These are phyloP conservation scores for Phrixothrix hirtus DNA, from an alignment of 2,888 invertebrate genomes.

Conservation along the genomic window DNA sequence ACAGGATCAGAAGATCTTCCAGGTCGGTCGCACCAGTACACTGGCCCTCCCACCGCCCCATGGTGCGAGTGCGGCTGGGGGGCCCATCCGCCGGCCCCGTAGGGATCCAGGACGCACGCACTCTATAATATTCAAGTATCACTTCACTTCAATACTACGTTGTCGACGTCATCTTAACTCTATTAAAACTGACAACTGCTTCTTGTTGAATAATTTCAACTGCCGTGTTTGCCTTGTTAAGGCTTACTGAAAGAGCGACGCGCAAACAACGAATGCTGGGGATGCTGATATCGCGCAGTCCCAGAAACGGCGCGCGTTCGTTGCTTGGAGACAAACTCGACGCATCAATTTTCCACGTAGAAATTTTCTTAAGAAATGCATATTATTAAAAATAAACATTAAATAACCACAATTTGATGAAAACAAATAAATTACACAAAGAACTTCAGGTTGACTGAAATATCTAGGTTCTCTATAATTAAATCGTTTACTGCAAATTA, in stretches of 20 bases:
- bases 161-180: not conserved
- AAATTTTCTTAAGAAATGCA: constrained; percentile 15
- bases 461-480: too few relatives aligned
- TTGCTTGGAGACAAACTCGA: constrained; percentile 41
- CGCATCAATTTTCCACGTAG: constrained; percentile 27
- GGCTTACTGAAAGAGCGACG: constrained; percentile 38
- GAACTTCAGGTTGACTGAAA: too few relatives aligned
- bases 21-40: constrained; percentile 51
- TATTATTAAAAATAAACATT: constrained; percentile 4
- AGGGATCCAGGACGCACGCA: constrained; percentile 56
- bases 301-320: constrained; percentile 39
- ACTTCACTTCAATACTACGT: constrained; percentile 10
- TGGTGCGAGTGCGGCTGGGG: constrained; percentile 47
- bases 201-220: constrained; percentile 2
- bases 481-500: constrained; percentile 17
- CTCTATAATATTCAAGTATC: constrained; percentile 32
- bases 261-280: constrained; percentile 28
- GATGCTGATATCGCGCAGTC: constrained; percentile 36
- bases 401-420: too few relatives aligned
- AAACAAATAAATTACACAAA: too few relatives aligned
- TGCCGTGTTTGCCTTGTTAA: constrained; percentile 27
- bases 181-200: not conserved
- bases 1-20: constrained; percentile 59
- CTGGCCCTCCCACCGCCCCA: constrained; percentile 45
- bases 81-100: constrained; percentile 56